These are phyloP conservation scores for Dione juno DNA, from an alignment of 2,888 invertebrate species.

Conservation along the genomic window DNA sequence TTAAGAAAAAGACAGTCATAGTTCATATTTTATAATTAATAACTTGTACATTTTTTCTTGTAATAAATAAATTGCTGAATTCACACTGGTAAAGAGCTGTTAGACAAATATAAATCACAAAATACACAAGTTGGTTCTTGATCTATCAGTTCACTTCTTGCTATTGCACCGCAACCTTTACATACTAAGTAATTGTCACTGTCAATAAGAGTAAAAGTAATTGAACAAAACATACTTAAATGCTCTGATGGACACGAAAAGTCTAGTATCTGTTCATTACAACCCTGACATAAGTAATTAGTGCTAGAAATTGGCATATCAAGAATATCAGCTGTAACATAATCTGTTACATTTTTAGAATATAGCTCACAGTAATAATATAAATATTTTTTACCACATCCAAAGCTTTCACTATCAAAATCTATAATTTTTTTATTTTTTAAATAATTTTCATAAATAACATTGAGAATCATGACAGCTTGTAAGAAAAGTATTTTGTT, in stretches of 20 bases:
- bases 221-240: conserved; percentile 67
- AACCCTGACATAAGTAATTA: conserved; percentile 65
- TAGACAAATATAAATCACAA: conserved; percentile 64
- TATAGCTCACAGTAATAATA: conserved; percentile 61
- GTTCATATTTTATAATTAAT: too few relatives aligned
- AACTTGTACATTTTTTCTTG: background rate
- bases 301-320: conserved; percentile 34
- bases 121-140: conserved; percentile 63
- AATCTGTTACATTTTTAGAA: conserved; percentile 49
- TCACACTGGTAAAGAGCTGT: conserved; percentile 20
- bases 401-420: conserved; percentile 56
- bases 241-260: conserved; percentile 65
- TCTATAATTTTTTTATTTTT: conserved; percentile 46
- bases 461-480: conserved; percentile 55
- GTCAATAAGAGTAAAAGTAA: conserved; percentile 67
- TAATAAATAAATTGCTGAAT: background rate
- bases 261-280: conserved; percentile 61
- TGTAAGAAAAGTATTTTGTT: conserved; percentile 62
- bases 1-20: too few relatives aligned
- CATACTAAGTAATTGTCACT: conserved; percentile 64
- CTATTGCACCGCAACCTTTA: conserved; percentile 59
- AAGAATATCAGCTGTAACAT: conserved; percentile 50
- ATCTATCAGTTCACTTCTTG: conserved; percentile 56
- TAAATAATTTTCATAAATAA: conserved; percentile 50
- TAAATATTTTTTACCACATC: conserved; percentile 60